Percentiles rank a stretch among this genome's conserved stretches.
Evolutionary conservation across 35 echinoderm and acorn worm species (phyloP).

Genomic region (Ophioderma brevispina): DNA sequence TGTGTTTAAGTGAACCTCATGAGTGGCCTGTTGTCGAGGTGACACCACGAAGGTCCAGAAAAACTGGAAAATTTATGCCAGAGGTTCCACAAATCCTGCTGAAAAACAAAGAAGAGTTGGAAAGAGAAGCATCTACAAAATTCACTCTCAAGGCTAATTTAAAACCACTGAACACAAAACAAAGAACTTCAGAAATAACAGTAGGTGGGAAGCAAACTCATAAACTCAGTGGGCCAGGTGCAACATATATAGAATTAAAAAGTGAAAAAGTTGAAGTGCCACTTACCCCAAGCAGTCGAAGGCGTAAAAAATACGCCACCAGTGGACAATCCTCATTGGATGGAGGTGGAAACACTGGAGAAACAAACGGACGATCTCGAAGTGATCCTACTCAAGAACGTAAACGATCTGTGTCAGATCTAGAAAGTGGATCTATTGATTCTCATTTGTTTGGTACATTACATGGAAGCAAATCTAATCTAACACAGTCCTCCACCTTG

Average conservation of each 20-base stretch:
- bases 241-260: slow-evolving; percentile 22
- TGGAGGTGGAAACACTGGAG: slow-evolving; percentile 28
- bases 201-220: slow-evolving; percentile 6
- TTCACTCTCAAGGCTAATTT: slow-evolving; percentile 62
- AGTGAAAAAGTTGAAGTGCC: slow-evolving; percentile 27
- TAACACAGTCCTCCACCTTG: not conserved
- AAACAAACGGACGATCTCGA: slow-evolving; percentile 50
- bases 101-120: slow-evolving; percentile 32
- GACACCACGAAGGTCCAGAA: slow-evolving; percentile 14
- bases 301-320: slow-evolving; percentile 46
- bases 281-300: slow-evolving; percentile 2
- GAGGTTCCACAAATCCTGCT: slow-evolving; percentile 57
- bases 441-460: slow-evolving; percentile 49
- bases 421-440: slow-evolving; percentile 37
- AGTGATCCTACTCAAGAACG: slow-evolving; percentile 71
- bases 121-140: slow-evolving; percentile 31
- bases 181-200: not conserved
- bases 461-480: not conserved
- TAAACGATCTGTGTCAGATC: slow-evolving; percentile 16
- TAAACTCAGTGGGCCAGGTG: slow-evolving; percentile 27
- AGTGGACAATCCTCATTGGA: slow-evolving; percentile 25
- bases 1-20: slow-evolving; percentile 46
- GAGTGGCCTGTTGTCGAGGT: slow-evolving; percentile 21
- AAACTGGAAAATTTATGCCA: slow-evolving; percentile 35
- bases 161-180: slow-evolving; percentile 48